Conservation (phyloP, 2,797 vertebrate species). For the Sebastolobus altivelis region DNA sequence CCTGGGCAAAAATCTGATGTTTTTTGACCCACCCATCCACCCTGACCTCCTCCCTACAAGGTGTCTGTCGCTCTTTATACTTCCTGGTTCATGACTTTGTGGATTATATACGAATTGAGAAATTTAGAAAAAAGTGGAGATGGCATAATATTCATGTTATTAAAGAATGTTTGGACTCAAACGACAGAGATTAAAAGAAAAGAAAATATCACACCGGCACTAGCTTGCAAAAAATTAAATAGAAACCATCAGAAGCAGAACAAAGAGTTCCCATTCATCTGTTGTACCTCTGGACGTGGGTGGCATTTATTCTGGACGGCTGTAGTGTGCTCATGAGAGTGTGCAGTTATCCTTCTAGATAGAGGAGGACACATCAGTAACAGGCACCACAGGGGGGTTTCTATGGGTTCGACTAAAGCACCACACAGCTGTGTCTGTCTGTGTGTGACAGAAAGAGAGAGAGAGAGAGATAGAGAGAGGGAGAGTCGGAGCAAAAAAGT, state of each 20-base stretch:
- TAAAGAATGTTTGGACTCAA: conserved; percentile 2
- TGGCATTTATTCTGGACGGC: conserved; percentile 41
- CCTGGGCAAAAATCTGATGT: fast-evolving
- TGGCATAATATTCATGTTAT: neutral
- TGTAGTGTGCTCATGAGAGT: conserved; percentile 37
- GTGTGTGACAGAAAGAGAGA: neutral
- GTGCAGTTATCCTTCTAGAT: conserved; percentile 28
- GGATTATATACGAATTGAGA: neutral
- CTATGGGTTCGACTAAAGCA: conserved; percentile 44
- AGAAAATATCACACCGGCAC: fast-evolving
- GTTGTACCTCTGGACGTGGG: conserved; percentile 49
- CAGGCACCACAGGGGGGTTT: conserved; percentile 32
- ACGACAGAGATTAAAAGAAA: neutral
- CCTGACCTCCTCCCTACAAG: fast-evolving
- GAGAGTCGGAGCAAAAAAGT: conserved; percentile 39
- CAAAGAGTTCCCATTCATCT: conserved; percentile 36
- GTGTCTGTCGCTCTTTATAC: too few species aligned
- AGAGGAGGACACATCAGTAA: conserved; percentile 29
- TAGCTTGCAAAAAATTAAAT: neutral
- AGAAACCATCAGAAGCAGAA: conserved; percentile 29
- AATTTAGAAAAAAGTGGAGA: neutral
- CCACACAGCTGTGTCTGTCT: conserved; percentile 45
- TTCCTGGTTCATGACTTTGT: too few species aligned
- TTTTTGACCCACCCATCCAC: too few species aligned
- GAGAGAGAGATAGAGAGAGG: conserved; percentile 4